A percentile compares a stretch with the other conserved stretches of the same genome.
These are phyloP conservation scores for Drosophila sturtevanti DNA, from an alignment of 1,140 invertebrate genomes.

Conservation along the genomic window DNA sequence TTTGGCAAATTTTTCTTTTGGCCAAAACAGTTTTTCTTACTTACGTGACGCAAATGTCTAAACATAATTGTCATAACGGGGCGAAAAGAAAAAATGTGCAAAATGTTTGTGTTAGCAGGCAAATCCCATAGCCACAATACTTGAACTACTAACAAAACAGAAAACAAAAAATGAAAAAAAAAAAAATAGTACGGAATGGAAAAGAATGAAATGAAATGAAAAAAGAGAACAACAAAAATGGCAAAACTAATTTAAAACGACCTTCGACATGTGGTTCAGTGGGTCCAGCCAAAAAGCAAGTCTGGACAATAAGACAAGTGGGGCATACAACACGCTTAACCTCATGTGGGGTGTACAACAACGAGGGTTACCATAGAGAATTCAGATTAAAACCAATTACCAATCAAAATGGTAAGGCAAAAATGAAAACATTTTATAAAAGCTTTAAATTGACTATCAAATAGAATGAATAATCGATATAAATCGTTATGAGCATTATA, in stretches of 20 bases:
- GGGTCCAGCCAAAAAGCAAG: conserved; percentile 38
- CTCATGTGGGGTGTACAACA: conserved; percentile 4
- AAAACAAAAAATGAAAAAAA: conserved; percentile 2
- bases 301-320: conserved; percentile 12
- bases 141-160: background rate
- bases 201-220: conserved; percentile 23
- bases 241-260: conserved; percentile 77
- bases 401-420: background rate
- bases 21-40: conserved; percentile 21
- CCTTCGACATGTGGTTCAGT: conserved; percentile 60
- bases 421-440: too few relatives aligned
- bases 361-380: background rate
- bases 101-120: conserved; percentile 20
- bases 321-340: background rate
- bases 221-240: conserved; percentile 32
- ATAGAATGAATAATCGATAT: too few relatives aligned
- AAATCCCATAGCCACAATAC: conserved; percentile 45
- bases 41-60: conserved; percentile 72
- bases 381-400: background rate
- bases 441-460: too few relatives aligned
- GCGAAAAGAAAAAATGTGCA: conserved; percentile 21
- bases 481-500: too few relatives aligned
- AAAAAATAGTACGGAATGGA: conserved; percentile 31
- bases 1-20: conserved; percentile 31
- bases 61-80: conserved; percentile 72